Percentiles rank a stretch among this genome's conserved stretches.
phyloP scores from a whole-genome alignment of 2,113 vertebrate species.

The Gadus macrocephalus region DNA sequence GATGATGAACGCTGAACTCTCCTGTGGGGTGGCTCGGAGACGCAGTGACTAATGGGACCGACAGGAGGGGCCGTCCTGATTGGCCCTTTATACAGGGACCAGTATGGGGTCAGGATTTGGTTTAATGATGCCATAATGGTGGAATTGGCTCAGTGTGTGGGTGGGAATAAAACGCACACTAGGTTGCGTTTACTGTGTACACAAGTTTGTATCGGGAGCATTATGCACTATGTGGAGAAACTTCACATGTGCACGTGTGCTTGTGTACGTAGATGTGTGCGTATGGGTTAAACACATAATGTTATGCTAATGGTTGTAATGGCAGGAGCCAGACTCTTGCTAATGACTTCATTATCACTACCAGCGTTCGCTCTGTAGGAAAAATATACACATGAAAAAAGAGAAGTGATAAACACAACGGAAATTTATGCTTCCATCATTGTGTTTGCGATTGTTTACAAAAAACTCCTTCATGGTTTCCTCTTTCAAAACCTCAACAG shows the following conservation, averaged over 20 bases:
- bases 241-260: not conserved
- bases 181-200: not conserved
- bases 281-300: constrained; percentile 27
- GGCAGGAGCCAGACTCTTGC: constrained; percentile 27
- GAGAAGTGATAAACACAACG: constrained; percentile 15
- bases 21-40: constrained; percentile 54
- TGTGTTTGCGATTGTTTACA: too few relatives aligned
- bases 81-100: constrained; percentile 23
- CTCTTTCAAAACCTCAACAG: too few relatives aligned
- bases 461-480: too few relatives aligned
- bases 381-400: constrained; percentile 33
- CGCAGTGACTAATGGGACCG: constrained; percentile 61
- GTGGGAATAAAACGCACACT: not conserved
- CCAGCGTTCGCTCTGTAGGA: constrained; percentile 35
- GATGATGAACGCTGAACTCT: constrained; percentile 55
- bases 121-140: constrained; percentile 34
- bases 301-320: constrained; percentile 56
- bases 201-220: constrained; percentile 19
- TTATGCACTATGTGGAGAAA: constrained; percentile 1
- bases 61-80: constrained; percentile 43
- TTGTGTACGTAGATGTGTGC: constrained; percentile 3
- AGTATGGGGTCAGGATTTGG: constrained; percentile 33
- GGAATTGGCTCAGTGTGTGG: constrained; percentile 20
- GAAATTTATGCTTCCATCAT: not conserved
- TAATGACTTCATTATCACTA: constrained; percentile 57